Conservation (phyloP, 2,797 vertebrate genomes). For the Amniataba percoides region DNA sequence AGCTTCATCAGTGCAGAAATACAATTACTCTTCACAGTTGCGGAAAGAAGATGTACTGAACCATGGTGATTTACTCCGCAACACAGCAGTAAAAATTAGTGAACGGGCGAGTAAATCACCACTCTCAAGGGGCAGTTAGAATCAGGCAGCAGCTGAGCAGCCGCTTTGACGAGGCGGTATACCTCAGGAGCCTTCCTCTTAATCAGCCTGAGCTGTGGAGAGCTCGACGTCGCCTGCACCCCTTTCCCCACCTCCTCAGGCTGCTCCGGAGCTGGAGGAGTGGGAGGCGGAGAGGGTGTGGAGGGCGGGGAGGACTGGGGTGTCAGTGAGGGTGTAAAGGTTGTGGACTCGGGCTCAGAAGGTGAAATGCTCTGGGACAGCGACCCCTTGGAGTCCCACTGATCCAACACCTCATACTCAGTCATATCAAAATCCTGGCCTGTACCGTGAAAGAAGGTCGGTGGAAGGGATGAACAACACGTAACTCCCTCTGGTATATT, state of each 20-base stretch:
- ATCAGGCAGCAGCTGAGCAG: constrained; percentile 76
- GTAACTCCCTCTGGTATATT: constrained; percentile 15
- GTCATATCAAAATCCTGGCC: constrained; percentile 85
- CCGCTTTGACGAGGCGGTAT: constrained; percentile 61
- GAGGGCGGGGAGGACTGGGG: constrained; percentile 58
- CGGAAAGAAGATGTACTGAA: constrained; percentile 36
- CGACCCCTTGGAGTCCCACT: constrained; percentile 68
- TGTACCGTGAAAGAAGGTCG: constrained; percentile 68
- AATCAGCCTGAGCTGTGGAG: constrained; percentile 80
- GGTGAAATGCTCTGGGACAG: constrained; percentile 53
- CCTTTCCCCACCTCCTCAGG: constrained; percentile 71
- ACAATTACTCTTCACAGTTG: constrained; percentile 36
- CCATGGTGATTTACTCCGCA: constrained; percentile 60
- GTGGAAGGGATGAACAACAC: constrained; percentile 45
- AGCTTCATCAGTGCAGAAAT: constrained; percentile 57
- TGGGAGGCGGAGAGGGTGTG: constrained; percentile 61
- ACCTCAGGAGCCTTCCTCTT: constrained; percentile 89
- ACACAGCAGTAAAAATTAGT: constrained; percentile 73
- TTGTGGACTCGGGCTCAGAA: constrained; percentile 65
- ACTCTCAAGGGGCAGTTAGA: constrained; percentile 73
- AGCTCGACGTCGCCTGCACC: constrained; percentile 57
- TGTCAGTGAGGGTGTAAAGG: constrained; percentile 51
- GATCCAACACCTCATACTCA: constrained; percentile 86
- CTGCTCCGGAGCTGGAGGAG: constrained; percentile 64
- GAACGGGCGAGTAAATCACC: constrained; percentile 74